These are phyloP conservation scores for Agrilus mali DNA, from an alignment of 2,888 invertebrate genomes.

Conservation along the genomic window DNA sequence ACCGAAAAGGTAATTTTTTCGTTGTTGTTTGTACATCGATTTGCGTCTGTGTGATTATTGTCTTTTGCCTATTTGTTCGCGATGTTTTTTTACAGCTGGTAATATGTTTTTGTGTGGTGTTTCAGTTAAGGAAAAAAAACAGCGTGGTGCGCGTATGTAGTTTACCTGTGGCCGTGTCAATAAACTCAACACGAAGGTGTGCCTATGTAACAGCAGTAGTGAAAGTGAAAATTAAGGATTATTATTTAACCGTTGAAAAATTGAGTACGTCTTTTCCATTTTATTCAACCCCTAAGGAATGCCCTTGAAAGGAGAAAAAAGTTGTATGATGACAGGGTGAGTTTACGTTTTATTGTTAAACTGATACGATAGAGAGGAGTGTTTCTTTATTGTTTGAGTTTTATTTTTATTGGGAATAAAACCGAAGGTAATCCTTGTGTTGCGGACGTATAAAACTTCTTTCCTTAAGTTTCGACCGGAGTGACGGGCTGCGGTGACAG, in stretches of 20 bases:
- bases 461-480: conserved; percentile 2
- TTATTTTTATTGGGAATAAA: no score
- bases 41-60: background rate
- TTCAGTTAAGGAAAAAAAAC: conserved; percentile 2
- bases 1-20: no score
- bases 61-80: background rate
- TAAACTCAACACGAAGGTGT: conserved; percentile 34
- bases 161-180: conserved; percentile 32
- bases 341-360: conserved; percentile 1
- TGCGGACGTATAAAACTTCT: no score
- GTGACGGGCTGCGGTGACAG: conserved; percentile 28
- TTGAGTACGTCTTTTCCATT: no score
- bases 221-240: conserved; percentile 33
- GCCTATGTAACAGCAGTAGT: conserved; percentile 29
- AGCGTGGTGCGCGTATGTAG: conserved; percentile 12
- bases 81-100: conserved; percentile 3
- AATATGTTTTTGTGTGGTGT: conserved; percentile 4
- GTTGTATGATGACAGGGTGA: background rate
- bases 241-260: conserved; percentile 21
- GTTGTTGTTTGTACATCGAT: no score
- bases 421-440: no score
- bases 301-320: no score
- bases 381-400: no score
- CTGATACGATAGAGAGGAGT: background rate
- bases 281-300: no score